Conservation (phyloP, 2,888 invertebrate genomes). For the Nomada goodeniana region DNA sequence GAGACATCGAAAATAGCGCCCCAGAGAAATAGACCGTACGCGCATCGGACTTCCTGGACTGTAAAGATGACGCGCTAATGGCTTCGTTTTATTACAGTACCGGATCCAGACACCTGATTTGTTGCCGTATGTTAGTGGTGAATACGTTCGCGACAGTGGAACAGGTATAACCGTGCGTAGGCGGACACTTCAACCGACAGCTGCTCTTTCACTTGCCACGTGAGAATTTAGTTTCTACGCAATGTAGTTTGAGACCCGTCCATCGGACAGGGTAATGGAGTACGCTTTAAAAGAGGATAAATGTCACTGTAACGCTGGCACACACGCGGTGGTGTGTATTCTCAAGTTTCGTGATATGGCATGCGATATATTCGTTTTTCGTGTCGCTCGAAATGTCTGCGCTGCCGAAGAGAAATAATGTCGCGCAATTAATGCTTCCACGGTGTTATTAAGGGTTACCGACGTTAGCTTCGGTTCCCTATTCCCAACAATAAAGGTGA, state of each 20-base stretch:
- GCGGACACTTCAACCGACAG: conserved; percentile 67
- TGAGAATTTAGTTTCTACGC: conserved; percentile 68
- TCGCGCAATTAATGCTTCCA: conserved; percentile 15
- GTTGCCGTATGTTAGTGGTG: conserved; percentile 63
- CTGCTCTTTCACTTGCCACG: conserved; percentile 66
- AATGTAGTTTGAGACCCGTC: conserved; percentile 54
- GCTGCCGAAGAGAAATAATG: conserved; percentile 15
- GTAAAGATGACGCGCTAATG: conserved; percentile 60
- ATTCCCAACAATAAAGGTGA: background rate
- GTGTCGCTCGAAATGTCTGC: conserved; percentile 9
- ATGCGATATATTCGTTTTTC: conserved; percentile 33
- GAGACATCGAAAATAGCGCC: background rate
- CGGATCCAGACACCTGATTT: conserved; percentile 65
- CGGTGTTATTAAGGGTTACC: conserved; percentile 9
- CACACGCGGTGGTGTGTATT: conserved; percentile 24
- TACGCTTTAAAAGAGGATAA: conserved; percentile 58
- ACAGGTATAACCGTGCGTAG: conserved; percentile 67
- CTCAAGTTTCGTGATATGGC: conserved; percentile 50
- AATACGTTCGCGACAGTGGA: conserved; percentile 54
- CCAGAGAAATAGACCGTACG: conserved; percentile 24
- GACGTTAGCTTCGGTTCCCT: background rate
- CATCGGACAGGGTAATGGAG: conserved; percentile 42
- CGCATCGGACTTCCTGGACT: conserved; percentile 50
- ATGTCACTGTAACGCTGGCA: conserved; percentile 51
- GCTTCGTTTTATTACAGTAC: conserved; percentile 62